A percentile compares a stretch with the other conserved stretches of the same genome.
Evolutionary conservation across 1,140 invertebrate species (phyloP).

Genomic region (Vanessa tameamea): DNA sequence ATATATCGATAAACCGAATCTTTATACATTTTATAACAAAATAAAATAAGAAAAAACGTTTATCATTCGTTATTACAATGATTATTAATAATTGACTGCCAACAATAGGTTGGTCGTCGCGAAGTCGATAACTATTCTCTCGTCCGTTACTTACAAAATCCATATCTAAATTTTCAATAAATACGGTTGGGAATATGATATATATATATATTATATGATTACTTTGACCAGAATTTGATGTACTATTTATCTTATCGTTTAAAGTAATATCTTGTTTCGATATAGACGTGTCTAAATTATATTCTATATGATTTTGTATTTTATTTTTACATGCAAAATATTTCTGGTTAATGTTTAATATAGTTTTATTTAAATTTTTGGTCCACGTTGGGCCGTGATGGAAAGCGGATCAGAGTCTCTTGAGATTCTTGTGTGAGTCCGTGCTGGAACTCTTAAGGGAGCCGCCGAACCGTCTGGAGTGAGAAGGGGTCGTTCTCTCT

Average conservation of each 20-base stretch:
- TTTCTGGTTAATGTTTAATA: neutral
- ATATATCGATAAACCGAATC: no score
- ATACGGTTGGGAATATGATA: neutral
- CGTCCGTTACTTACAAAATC: constrained; percentile 46
- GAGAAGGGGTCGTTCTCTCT: constrained; percentile 45
- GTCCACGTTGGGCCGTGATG: constrained; percentile 10
- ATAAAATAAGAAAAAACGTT: no score
- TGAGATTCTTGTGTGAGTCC: constrained; percentile 67
- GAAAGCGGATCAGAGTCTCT: constrained; percentile 67
- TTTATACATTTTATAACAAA: no score
- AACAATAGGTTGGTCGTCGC: constrained; percentile 42
- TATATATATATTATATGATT: neutral
- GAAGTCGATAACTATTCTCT: constrained; percentile 43
- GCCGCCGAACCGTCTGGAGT: constrained; percentile 53
- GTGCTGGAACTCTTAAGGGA: constrained; percentile 64
- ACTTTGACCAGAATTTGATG: neutral
- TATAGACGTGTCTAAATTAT: neutral
- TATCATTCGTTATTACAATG: constrained; percentile 38
- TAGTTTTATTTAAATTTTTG: constrained; percentile 10
- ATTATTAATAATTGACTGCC: constrained; percentile 64
- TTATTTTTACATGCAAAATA: constrained; percentile 1
- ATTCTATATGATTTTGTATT: neutral
- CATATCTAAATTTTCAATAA: constrained; percentile 25
- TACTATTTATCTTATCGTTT: neutral
- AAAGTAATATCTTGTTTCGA: neutral